phyloP scores from a whole-genome alignment of 2,113 vertebrate genomes.

The Emydura subglobosa region DNA sequence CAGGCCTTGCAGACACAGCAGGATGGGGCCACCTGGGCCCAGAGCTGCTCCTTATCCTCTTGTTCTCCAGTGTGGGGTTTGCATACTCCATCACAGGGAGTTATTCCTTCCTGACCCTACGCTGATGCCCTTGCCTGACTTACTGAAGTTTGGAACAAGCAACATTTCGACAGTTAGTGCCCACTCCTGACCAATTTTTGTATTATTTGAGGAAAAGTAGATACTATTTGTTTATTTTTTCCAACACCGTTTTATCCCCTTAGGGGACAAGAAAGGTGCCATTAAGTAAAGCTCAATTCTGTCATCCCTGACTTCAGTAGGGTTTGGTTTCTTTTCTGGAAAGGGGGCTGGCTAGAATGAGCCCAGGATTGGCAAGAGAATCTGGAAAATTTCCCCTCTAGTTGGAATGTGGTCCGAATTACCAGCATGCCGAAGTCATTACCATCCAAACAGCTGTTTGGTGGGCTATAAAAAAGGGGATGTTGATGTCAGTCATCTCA shows the following conservation, averaged over 20 bases:
- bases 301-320: background rate
- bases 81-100: background rate
- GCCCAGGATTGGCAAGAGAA: background rate
- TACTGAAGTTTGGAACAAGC: conserved; percentile 33
- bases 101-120: background rate
- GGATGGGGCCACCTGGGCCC: background rate
- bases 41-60: background rate
- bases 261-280: conserved; percentile 35
- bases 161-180: conserved; percentile 9
- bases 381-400: background rate
- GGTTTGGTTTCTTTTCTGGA: background rate
- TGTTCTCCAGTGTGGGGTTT: background rate
- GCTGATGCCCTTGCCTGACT: background rate
- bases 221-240: conserved; percentile 45
- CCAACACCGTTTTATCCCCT: conserved; percentile 35
- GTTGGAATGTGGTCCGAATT: background rate
- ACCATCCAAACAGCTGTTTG: background rate
- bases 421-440: background rate
- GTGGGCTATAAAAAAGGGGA: background rate
- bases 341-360: background rate
- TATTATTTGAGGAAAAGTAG: too few relatives aligned
- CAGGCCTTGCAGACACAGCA: background rate
- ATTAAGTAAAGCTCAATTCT: conserved; percentile 17
- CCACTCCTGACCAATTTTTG: too few relatives aligned
- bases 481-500: background rate